phyloP scores from a whole-genome alignment of 2,113 vertebrate genomes.

The Talpa occidentalis region DNA sequence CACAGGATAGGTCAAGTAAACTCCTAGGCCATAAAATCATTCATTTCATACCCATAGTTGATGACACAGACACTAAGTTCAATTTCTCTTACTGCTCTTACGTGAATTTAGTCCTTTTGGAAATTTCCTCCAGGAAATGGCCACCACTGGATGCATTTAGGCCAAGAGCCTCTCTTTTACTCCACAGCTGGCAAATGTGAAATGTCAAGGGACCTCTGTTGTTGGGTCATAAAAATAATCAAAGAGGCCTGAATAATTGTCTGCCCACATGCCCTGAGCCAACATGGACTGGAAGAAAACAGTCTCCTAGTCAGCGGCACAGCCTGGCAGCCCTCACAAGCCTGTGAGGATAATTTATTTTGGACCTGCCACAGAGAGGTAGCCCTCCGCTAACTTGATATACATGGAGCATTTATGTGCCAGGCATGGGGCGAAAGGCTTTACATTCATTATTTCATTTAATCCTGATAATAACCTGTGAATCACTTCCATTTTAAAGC shows the following conservation, averaged over 20 bases:
- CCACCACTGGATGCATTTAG: not conserved
- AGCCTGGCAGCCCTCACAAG: not conserved
- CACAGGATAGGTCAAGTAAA: not conserved
- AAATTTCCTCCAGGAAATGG: not conserved
- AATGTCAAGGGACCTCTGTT: not conserved
- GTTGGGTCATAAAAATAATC: not conserved
- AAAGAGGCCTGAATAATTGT: not conserved
- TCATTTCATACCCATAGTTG: not conserved
- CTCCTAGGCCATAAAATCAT: not conserved
- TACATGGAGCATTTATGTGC: not conserved
- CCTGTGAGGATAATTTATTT: not conserved
- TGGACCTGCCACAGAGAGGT: not conserved
- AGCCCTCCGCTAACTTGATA: not conserved
- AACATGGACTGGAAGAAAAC: not conserved
- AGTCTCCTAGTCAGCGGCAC: not conserved
- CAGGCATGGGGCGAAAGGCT: not conserved
- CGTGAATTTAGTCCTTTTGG: not conserved
- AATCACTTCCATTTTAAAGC: not conserved
- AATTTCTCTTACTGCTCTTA: not conserved
- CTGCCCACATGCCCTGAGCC: accelerated
- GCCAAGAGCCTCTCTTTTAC: not conserved
- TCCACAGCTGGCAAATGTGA: not conserved
- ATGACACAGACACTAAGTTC: not conserved
- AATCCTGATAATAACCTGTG: not conserved
- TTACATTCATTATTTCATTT: not conserved